A percentile compares a stretch with the other conserved stretches of the same genome.
phyloP scores from a whole-genome alignment of 2,113 vertebrate genomes.

The Gasterosteus nipponicus region DNA sequence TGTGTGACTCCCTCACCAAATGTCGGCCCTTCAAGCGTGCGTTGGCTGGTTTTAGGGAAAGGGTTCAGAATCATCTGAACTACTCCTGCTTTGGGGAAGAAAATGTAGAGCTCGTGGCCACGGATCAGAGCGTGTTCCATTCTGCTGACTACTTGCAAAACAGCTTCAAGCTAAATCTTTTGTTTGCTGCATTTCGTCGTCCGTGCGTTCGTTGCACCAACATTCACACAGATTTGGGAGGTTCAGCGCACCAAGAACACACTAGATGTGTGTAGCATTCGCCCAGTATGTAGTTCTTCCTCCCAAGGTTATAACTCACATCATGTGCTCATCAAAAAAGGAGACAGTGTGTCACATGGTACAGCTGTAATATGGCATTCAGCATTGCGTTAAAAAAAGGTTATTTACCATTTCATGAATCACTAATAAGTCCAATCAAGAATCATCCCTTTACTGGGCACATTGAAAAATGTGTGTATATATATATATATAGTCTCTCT shows the following conservation, averaged over 20 bases:
- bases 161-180: slow-evolving; percentile 15
- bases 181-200: slow-evolving; percentile 37
- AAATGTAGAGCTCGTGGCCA: slow-evolving; percentile 9
- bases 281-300: background rate
- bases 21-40: background rate
- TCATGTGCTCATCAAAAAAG: slow-evolving; percentile 10
- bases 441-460: slow-evolving; percentile 21
- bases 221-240: slow-evolving; percentile 42
- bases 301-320: slow-evolving; percentile 5
- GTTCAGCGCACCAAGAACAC: slow-evolving; percentile 1
- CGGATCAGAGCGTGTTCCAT: slow-evolving; percentile 25
- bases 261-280: background rate
- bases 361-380: slow-evolving; percentile 2
- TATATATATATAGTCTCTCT: too few relatives aligned
- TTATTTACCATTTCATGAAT: background rate
- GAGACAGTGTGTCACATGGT: background rate
- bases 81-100: background rate
- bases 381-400: background rate
- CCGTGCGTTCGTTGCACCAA: slow-evolving; percentile 1
- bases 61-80: slow-evolving; percentile 10
- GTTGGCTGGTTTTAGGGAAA: background rate
- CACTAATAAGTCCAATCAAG: slow-evolving; percentile 14
- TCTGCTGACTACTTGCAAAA: slow-evolving; percentile 1
- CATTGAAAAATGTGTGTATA: background rate
- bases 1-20: slow-evolving; percentile 10